Conservation (phyloP, 2,113 vertebrate genomes). For the Ictalurus furcatus region DNA sequence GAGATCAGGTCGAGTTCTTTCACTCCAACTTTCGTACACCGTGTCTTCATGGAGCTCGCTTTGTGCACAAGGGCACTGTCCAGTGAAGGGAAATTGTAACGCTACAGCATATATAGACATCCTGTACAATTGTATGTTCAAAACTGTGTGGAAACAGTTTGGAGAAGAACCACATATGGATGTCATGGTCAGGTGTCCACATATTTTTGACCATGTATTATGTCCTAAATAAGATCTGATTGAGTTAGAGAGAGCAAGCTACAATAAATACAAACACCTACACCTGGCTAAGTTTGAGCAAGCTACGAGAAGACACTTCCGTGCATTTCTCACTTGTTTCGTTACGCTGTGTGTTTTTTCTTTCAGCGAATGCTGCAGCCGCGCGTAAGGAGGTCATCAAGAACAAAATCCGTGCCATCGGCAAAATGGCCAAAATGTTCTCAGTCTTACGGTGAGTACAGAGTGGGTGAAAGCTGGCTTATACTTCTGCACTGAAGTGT, state of each 20-base stretch:
- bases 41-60: not conserved
- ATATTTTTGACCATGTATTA: not conserved
- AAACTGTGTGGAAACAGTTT: not conserved
- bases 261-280: not conserved
- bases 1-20: not conserved
- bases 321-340: not conserved
- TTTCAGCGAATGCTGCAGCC: constrained; percentile 77
- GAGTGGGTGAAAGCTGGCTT: not conserved
- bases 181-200: not conserved
- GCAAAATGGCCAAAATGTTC: constrained; percentile 84
- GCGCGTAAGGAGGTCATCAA: constrained; percentile 82
- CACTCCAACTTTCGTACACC: not conserved
- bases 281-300: not conserved
- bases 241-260: not conserved
- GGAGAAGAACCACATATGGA: not conserved
- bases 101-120: not conserved
- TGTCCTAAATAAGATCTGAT: not conserved
- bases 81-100: not conserved
- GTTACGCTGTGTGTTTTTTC: not conserved
- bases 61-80: not conserved
- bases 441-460: constrained; percentile 75
- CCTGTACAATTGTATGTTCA: not conserved
- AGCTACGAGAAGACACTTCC: not conserved
- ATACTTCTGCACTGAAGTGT: constrained; percentile 12
- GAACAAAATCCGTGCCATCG: constrained; percentile 80